phyloP scores from a whole-genome alignment of 2,888 invertebrate species.

The Amiota minor region DNA sequence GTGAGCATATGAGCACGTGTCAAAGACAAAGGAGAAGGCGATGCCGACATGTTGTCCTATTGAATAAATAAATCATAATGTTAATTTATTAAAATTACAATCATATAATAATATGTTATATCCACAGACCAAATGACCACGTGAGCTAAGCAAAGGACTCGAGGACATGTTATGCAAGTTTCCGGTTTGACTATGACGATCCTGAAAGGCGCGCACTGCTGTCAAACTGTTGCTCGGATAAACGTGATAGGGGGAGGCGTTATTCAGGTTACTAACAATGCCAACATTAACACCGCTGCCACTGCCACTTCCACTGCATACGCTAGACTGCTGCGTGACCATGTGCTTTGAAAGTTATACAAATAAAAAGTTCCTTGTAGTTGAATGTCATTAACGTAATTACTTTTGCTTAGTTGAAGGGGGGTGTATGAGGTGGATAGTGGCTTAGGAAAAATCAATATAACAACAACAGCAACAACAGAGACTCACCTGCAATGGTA shows the following conservation, averaged over 20 bases:
- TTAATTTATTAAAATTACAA: not conserved
- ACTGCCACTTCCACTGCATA: not conserved
- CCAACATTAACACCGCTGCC: conserved; percentile 74
- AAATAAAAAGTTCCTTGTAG: conserved; percentile 19
- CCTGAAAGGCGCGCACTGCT: conserved; percentile 78
- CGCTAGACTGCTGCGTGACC: conserved; percentile 32
- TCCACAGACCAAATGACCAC: conserved; percentile 62
- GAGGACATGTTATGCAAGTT: conserved; percentile 70
- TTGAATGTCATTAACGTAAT: conserved; percentile 35
- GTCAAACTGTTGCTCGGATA: conserved; percentile 79
- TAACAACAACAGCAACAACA: not conserved
- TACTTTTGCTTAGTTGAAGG: not conserved
- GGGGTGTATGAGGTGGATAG: not conserved
- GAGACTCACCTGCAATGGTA: conserved; percentile 78
- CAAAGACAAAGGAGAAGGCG: conserved; percentile 70
- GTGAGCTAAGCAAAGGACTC: conserved; percentile 70
- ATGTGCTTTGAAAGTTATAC: conserved; percentile 46
- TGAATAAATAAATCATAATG: not conserved
- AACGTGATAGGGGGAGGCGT: conserved; percentile 83
- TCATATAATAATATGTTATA: conserved; percentile 27
- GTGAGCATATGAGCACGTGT: conserved; percentile 52
- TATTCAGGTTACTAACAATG: conserved; percentile 28
- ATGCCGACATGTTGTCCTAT: conserved; percentile 58
- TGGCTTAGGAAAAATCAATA: conserved; percentile 31
- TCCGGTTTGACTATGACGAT: conserved; percentile 68